Conservation (phyloP, 2,113 vertebrate genomes). For the Perca flavescens region DNA sequence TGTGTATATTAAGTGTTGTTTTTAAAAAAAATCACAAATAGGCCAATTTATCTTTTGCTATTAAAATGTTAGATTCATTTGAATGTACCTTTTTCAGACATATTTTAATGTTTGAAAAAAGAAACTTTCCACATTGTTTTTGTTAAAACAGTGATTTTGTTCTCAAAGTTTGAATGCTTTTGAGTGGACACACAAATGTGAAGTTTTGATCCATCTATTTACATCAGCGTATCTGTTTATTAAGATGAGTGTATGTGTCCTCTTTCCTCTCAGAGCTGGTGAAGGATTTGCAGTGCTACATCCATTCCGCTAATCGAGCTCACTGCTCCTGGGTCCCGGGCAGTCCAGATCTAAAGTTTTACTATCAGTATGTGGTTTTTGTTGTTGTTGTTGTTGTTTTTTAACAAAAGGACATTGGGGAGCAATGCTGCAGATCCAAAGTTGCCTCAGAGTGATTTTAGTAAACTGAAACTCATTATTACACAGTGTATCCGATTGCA, state of each 20-base stretch:
- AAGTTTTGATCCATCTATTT: not conserved
- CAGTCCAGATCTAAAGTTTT: conserved; percentile 50
- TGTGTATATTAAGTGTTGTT: too few relatives aligned
- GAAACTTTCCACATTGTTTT: too few relatives aligned
- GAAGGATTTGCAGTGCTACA: conserved; percentile 34
- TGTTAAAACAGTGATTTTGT: not conserved
- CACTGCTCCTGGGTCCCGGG: conserved; percentile 69
- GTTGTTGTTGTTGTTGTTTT: not conserved
- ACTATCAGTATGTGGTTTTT: conserved; percentile 65
- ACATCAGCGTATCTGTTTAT: not conserved
- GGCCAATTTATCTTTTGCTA: too few relatives aligned
- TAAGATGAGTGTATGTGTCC: not conserved
- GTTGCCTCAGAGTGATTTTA: not conserved
- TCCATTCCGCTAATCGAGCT: not conserved
- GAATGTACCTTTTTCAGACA: too few relatives aligned
- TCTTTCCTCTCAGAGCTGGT: conserved; percentile 64
- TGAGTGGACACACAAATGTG: not conserved
- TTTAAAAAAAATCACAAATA: too few relatives aligned
- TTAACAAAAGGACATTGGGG: not conserved
- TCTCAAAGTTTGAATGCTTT: not conserved
- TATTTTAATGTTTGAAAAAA: too few relatives aligned
- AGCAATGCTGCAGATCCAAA: not conserved
- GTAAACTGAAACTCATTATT: not conserved
- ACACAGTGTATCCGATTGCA: not conserved
- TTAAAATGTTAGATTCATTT: too few relatives aligned